Evolutionary conservation across 1,140 invertebrate genomes (phyloP).

Genomic region (Aphaenogaster rudis): DNA sequence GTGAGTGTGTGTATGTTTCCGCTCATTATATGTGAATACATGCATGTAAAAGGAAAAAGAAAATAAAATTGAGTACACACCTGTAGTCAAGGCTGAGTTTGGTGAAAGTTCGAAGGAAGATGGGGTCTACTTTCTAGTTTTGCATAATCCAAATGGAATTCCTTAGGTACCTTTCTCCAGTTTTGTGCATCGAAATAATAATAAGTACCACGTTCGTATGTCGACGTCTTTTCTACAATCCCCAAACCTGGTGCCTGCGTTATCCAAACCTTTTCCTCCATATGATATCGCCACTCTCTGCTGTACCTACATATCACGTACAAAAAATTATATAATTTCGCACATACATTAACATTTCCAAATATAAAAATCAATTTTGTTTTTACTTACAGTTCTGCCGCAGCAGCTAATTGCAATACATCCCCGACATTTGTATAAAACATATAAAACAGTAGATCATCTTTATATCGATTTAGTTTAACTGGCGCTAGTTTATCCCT

Average conservation of each 20-base stretch:
- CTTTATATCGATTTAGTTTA: constrained; percentile 98
- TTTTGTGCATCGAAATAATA: constrained; percentile 99
- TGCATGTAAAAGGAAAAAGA: background rate
- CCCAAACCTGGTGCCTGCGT: constrained; percentile 97
- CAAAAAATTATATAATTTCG: background rate
- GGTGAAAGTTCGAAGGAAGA: constrained; percentile 85
- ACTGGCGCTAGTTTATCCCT: constrained; percentile 98
- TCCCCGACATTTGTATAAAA: constrained; percentile 99
- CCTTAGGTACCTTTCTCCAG: constrained; percentile 98
- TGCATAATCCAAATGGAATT: constrained; percentile 98
- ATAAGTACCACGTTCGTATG: constrained; percentile 99
- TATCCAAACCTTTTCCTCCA: constrained; percentile 99
- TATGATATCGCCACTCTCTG: constrained; percentile 99
- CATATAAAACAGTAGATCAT: constrained; percentile 99
- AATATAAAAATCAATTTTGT: constrained; percentile 4
- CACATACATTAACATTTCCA: background rate
- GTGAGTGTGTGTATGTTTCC: background rate
- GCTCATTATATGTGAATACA: background rate
- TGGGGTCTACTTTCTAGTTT: constrained; percentile 96
- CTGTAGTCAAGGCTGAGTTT: constrained; percentile 87
- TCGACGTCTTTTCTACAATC: constrained; percentile 96
- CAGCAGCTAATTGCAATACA: constrained; percentile 98
- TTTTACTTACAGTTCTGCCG: constrained; percentile 96
- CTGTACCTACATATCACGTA: constrained; percentile 91
- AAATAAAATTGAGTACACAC: constrained; percentile 68